A percentile compares a stretch with the other conserved stretches of the same genome.
Evolutionary conservation across 2,113 vertebrate species (phyloP).

Genomic region (Chaetodon auriga): DNA sequence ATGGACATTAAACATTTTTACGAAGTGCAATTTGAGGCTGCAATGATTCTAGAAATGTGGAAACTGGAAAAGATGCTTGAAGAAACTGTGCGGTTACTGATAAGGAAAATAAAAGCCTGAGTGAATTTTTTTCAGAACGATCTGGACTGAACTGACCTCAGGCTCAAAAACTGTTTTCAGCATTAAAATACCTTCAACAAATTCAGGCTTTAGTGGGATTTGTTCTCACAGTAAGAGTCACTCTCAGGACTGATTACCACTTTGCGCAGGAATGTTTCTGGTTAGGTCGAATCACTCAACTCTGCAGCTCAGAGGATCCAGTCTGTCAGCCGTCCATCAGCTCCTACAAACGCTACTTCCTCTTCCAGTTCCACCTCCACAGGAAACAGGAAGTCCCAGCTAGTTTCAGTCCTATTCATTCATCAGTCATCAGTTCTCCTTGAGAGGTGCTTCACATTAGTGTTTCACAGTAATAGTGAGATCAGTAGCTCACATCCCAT

Average conservation of each 20-base stretch:
- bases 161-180: neutral
- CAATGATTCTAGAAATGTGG: neutral
- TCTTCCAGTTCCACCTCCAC: conserved; percentile 55
- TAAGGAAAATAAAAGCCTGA: neutral
- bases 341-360: conserved; percentile 53
- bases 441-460: conserved; percentile 8
- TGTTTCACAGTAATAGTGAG: neutral
- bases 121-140: too few relatives aligned
- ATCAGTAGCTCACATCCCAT: conserved; percentile 6
- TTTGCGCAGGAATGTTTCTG: conserved; percentile 45
- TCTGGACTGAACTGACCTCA: neutral
- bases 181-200: conserved; percentile 24
- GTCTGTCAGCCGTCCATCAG: conserved; percentile 55
- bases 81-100: neutral
- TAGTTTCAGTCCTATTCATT: conserved; percentile 48
- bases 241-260: conserved; percentile 19
- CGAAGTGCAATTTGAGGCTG: neutral
- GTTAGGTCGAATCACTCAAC: conserved; percentile 42
- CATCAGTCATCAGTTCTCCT: conserved; percentile 41
- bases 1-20: neutral
- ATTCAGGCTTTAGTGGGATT: conserved; percentile 8
- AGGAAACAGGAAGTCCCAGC: conserved; percentile 69
- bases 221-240: conserved; percentile 14
- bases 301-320: conserved; percentile 40
- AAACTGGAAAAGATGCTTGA: neutral